Percentiles rank a stretch among this genome's conserved stretches.
These are phyloP conservation scores for Poecilobothrus nobilitatus DNA, from an alignment of 2,888 invertebrate genomes.

Conservation along the genomic window DNA sequence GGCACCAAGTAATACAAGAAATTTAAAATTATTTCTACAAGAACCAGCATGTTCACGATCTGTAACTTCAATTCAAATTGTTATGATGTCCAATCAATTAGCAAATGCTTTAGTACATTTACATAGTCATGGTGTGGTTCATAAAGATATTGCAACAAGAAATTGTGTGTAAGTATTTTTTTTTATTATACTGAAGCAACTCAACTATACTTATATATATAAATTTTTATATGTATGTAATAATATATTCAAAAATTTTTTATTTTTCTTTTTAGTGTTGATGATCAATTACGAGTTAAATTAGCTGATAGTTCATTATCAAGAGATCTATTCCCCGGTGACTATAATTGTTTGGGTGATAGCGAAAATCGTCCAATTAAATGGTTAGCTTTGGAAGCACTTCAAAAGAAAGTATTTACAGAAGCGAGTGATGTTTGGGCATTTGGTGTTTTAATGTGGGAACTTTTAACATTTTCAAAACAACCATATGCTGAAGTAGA, in stretches of 20 bases:
- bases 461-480: slow-evolving; percentile 80
- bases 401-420: slow-evolving; percentile 71
- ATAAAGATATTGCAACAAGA: slow-evolving; percentile 82
- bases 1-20: slow-evolving; percentile 48
- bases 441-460: slow-evolving; percentile 89
- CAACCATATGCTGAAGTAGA: slow-evolving; percentile 87
- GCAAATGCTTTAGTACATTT: slow-evolving; percentile 78
- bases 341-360: slow-evolving; percentile 89
- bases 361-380: slow-evolving; percentile 90
- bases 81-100: slow-evolving; percentile 76
- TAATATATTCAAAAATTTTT: too few species aligned
- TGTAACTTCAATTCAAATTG: slow-evolving; percentile 64
- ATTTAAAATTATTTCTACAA: slow-evolving; percentile 42
- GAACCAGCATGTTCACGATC: too few species aligned
- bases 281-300: slow-evolving; percentile 71
- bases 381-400: slow-evolving; percentile 86
- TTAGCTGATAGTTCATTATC: slow-evolving; percentile 82
- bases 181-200: too few species aligned
- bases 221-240: too few species aligned
- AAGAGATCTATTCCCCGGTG: slow-evolving; percentile 83
- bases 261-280: slow-evolving; percentile 50
- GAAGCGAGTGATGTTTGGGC: slow-evolving; percentile 93
- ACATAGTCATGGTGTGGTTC: slow-evolving; percentile 77
- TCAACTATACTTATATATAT: too few species aligned
- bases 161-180: slow-evolving; percentile 77